A percentile compares a stretch with the other conserved stretches of the same genome.
These are phyloP conservation scores for Caloenas nicobarica DNA, from an alignment of 2,113 vertebrate genomes.

Conservation along the genomic window DNA sequence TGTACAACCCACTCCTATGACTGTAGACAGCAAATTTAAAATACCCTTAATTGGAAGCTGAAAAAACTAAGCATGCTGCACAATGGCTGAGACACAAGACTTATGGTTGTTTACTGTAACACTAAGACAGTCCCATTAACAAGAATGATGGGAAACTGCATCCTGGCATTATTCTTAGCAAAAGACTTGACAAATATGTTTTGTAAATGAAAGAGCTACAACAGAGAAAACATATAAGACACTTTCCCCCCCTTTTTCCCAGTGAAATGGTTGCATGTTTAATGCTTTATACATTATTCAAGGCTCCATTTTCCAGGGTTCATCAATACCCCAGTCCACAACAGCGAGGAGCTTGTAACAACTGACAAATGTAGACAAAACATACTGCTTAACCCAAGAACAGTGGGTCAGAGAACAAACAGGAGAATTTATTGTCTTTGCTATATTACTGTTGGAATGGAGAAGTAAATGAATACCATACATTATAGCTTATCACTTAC, in stretches of 20 bases:
- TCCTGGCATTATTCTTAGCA: constrained; percentile 82
- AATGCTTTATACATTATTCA: constrained; percentile 82
- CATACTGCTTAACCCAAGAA: constrained; percentile 79
- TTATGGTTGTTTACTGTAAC: constrained; percentile 86
- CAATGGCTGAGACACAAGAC: constrained; percentile 76
- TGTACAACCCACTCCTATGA: constrained; percentile 47
- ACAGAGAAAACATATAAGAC: constrained; percentile 79
- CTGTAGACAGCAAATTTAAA: constrained; percentile 74
- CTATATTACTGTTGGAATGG: constrained; percentile 73
- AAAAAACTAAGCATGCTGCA: constrained; percentile 71
- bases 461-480: constrained; percentile 72
- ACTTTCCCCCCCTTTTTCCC: constrained; percentile 34
- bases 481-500: constrained; percentile 73
- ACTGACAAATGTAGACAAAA: constrained; percentile 81
- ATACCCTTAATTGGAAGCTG: constrained; percentile 78
- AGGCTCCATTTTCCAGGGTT: constrained; percentile 73
- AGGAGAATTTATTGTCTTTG: constrained; percentile 77
- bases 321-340: constrained; percentile 73
- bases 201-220: constrained; percentile 83
- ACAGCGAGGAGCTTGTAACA: constrained; percentile 77
- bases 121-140: constrained; percentile 85
- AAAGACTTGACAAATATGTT: constrained; percentile 85
- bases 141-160: constrained; percentile 83
- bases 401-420: constrained; percentile 78
- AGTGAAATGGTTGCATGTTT: constrained; percentile 70